Conservation (phyloP, 1,140 invertebrate species). For the Ceratina calcarata region DNA sequence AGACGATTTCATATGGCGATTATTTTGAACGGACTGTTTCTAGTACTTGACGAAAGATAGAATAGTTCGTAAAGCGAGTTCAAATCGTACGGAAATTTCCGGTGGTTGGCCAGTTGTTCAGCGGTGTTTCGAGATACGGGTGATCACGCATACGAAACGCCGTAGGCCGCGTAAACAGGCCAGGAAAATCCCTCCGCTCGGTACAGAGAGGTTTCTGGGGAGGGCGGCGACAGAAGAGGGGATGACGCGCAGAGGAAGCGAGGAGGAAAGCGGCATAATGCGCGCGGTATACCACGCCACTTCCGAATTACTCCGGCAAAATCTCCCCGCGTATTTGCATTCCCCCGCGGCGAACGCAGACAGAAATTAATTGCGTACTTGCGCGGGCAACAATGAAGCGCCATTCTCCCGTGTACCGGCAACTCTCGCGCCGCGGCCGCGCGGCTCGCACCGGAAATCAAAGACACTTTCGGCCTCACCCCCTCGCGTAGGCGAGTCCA, state of each 20-base stretch:
- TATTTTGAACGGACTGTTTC: too few species aligned
- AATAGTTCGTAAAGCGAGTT: neutral
- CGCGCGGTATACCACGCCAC: slow-evolving; percentile 76
- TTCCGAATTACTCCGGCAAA: slow-evolving; percentile 77
- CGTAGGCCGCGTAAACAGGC: slow-evolving; percentile 48
- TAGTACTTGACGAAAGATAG: too few species aligned
- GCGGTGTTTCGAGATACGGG: slow-evolving; percentile 12
- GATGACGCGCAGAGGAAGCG: neutral
- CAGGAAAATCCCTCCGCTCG: slow-evolving; percentile 39
- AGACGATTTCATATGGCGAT: too few species aligned
- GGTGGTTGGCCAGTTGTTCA: neutral
- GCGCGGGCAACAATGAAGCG: slow-evolving; percentile 74
- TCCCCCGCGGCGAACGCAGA: slow-evolving; percentile 71
- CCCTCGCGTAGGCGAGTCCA: neutral
- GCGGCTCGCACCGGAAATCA: slow-evolving; percentile 74
- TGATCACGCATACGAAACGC: slow-evolving; percentile 50
- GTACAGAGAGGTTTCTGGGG: slow-evolving; percentile 18
- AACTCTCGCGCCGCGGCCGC: slow-evolving; percentile 32
- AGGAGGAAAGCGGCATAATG: slow-evolving; percentile 72
- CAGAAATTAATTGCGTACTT: slow-evolving; percentile 79
- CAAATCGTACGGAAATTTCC: slow-evolving; percentile 9
- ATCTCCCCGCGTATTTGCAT: slow-evolving; percentile 78
- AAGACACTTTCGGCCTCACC: slow-evolving; percentile 68
- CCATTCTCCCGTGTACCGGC: slow-evolving; percentile 57
- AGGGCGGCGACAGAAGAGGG: neutral